Conservation (phyloP, 2,888 invertebrate genomes). For the Cinara cedri region DNA sequence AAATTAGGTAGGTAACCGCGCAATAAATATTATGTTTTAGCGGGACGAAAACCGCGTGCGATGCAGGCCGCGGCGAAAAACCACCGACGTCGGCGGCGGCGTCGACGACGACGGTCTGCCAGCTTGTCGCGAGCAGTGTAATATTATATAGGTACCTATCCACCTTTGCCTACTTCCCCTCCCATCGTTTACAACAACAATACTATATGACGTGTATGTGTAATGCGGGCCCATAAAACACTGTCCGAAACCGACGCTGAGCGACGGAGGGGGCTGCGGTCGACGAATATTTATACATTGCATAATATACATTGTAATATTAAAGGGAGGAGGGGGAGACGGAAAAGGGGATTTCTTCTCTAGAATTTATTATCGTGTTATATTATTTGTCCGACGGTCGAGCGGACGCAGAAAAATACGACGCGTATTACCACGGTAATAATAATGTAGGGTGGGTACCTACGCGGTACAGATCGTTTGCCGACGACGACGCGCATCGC, state of each 20-base stretch:
- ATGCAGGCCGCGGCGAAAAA: neutral
- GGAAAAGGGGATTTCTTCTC: too few relatives aligned
- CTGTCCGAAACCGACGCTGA: slow-evolving; percentile 40
- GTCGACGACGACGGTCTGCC: neutral
- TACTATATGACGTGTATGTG: neutral
- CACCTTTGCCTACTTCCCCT: too few relatives aligned
- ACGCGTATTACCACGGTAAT: neutral
- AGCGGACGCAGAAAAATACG: slow-evolving; percentile 26
- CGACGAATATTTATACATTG: slow-evolving; percentile 50
- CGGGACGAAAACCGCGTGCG: neutral
- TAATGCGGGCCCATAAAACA: slow-evolving; percentile 43
- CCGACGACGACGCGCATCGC: neutral
- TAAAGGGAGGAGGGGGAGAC: too few relatives aligned
- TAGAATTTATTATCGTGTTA: neutral
- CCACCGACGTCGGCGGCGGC: neutral
- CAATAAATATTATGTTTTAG: slow-evolving; percentile 43
- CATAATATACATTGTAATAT: too few relatives aligned
- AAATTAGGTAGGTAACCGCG: slow-evolving; percentile 19
- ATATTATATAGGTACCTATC: too few relatives aligned
- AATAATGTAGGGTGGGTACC: neutral
- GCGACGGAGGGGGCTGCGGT: neutral
- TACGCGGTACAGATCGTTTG: too few relatives aligned
- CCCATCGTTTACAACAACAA: neutral
- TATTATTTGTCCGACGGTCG: neutral
- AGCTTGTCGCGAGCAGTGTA: too few relatives aligned